Conservation (phyloP, 2,797 vertebrate species). For the Poecilia picta region DNA sequence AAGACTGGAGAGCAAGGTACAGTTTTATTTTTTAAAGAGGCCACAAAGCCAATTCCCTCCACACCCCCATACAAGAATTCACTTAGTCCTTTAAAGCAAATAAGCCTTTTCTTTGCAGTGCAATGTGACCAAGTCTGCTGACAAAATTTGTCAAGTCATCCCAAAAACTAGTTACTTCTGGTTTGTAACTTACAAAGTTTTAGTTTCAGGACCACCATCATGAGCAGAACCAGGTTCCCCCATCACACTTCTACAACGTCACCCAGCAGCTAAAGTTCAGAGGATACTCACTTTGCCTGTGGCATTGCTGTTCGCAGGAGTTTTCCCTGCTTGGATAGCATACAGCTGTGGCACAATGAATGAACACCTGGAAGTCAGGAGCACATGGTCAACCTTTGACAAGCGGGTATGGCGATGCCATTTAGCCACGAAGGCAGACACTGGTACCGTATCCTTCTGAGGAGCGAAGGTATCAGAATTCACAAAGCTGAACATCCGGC, state of each 20-base stretch:
- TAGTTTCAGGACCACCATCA: neutral
- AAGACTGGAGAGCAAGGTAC: neutral
- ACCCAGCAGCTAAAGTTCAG: neutral
- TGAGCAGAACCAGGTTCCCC: neutral
- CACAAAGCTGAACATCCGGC: slow-evolving; percentile 79
- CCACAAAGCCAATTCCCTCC: neutral
- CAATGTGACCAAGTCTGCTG: neutral
- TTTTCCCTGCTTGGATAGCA: slow-evolving; percentile 63
- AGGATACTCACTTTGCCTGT: slow-evolving; percentile 70
- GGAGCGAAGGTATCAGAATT: slow-evolving; percentile 29
- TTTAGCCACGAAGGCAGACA: neutral
- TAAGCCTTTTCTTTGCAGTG: neutral
- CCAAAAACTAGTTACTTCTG: neutral
- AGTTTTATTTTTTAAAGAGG: too few relatives aligned
- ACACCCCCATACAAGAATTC: neutral
- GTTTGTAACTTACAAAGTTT: neutral
- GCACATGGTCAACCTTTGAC: fast-evolving
- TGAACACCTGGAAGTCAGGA: slow-evolving; percentile 63
- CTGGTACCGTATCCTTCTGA: slow-evolving; percentile 54
- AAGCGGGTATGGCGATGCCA: too few relatives aligned
- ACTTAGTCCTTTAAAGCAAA: neutral
- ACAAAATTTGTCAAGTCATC: neutral
- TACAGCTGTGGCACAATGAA: slow-evolving; percentile 75
- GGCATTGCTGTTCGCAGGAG: slow-evolving; percentile 71
- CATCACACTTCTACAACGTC: neutral